Conservation (phyloP, 2,113 vertebrate species). For the Tachycineta bicolor region DNA sequence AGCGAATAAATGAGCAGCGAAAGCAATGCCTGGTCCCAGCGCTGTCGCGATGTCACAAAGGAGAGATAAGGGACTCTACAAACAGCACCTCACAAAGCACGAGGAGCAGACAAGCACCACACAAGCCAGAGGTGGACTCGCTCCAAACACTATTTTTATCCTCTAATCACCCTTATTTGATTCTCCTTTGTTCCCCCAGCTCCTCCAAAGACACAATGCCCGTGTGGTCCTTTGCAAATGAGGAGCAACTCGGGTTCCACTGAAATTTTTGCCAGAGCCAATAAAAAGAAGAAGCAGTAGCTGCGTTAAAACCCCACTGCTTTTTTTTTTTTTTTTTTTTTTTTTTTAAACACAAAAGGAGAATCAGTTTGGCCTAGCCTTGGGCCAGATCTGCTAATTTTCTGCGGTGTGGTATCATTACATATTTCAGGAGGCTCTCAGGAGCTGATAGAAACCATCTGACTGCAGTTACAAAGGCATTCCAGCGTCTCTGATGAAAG, state of each 20-base stretch:
- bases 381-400: conserved; percentile 22
- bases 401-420: background rate
- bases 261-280: background rate
- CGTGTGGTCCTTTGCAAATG: background rate
- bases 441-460: conserved; percentile 42
- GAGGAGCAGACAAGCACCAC: background rate
- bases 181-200: background rate
- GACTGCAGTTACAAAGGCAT: background rate
- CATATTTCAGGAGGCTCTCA: background rate
- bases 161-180: background rate
- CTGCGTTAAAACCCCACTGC: background rate
- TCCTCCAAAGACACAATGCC: background rate
- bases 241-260: background rate
- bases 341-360: background rate
- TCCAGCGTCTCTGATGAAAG: background rate
- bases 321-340: background rate
- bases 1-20: background rate
- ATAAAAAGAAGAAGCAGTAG: background rate
- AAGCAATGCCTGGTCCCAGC: background rate
- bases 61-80: background rate
- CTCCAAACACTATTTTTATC: conserved; percentile 24
- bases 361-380: background rate
- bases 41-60: background rate
- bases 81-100: background rate
- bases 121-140: background rate